A percentile compares a stretch with the other conserved stretches of the same genome.
phyloP scores from a whole-genome alignment of 2,797 vertebrate genomes.

The Geotrypetes seraphini region DNA sequence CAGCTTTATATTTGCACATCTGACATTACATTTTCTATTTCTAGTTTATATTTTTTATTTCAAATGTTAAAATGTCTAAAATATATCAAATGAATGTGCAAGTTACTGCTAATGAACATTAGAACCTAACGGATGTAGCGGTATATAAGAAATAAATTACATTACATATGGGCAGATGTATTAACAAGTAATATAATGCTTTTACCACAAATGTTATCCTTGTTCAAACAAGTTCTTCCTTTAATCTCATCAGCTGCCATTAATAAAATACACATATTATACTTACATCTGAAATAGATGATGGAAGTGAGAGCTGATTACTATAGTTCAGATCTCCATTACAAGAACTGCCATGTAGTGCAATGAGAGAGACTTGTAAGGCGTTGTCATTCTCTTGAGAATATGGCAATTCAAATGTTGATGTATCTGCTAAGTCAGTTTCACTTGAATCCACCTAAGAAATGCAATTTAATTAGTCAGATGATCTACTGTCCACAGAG shows the following conservation, averaged over 20 bases:
- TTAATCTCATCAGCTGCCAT: not conserved
- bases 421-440: conserved; percentile 65
- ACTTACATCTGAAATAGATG: conserved; percentile 72
- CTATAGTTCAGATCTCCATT: conserved; percentile 54
- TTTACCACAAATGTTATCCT: not conserved
- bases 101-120: too few relatives aligned
- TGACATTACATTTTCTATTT: too few relatives aligned
- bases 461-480: conserved; percentile 23
- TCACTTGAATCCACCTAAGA: conserved; percentile 78
- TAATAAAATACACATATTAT: conserved; percentile 1
- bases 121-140: too few relatives aligned
- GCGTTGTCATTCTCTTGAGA: conserved; percentile 58
- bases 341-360: conserved; percentile 66
- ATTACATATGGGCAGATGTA: not conserved
- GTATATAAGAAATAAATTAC: too few relatives aligned
- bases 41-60: too few relatives aligned
- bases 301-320: conserved; percentile 41
- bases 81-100: too few relatives aligned
- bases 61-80: too few relatives aligned
- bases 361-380: conserved; percentile 71
- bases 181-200: not conserved
- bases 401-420: conserved; percentile 57
- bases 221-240: too few relatives aligned
- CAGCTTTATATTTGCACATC: too few relatives aligned
- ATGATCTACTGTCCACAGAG: conserved; percentile 5